These are phyloP conservation scores for Dendroctonus ponderosae DNA, from an alignment of 1,140 invertebrate genomes.

Conservation along the genomic window DNA sequence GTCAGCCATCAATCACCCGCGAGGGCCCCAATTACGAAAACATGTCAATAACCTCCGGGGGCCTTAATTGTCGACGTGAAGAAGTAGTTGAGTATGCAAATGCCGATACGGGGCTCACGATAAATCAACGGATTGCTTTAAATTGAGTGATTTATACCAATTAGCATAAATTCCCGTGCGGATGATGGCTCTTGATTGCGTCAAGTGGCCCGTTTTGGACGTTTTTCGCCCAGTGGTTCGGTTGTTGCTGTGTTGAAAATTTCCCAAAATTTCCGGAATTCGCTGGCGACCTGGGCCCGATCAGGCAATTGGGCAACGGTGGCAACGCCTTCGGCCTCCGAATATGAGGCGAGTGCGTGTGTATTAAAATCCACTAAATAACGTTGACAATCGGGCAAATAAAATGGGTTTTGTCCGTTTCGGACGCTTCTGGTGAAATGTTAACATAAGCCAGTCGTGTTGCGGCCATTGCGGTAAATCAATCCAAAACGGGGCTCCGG, in stretches of 20 bases:
- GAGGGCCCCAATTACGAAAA: constrained; percentile 29
- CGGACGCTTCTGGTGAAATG: constrained; percentile 36
- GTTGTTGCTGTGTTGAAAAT: too few relatives aligned
- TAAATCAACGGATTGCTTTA: constrained; percentile 37
- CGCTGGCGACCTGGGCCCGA: too few relatives aligned
- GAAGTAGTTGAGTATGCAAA: constrained; percentile 35
- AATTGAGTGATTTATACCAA: constrained; percentile 37
- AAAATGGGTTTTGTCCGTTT: constrained; percentile 37
- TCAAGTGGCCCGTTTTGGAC: too few relatives aligned
- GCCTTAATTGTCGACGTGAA: constrained; percentile 29
- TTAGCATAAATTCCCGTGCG: constrained; percentile 34
- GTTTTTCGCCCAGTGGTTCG: too few relatives aligned
- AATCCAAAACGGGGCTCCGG: constrained; percentile 45
- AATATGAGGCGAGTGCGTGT: constrained; percentile 3
- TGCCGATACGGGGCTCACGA: constrained; percentile 18
- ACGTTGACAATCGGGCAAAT: constrained; percentile 32
- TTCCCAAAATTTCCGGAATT: neutral
- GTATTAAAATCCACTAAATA: constrained; percentile 33
- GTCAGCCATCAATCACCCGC: constrained; percentile 30
- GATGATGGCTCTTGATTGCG: constrained; percentile 14
- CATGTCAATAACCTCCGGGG: constrained; percentile 33
- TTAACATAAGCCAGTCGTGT: constrained; percentile 35
- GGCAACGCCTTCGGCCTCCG: neutral
- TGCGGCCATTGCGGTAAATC: constrained; percentile 45
- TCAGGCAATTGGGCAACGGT: too few relatives aligned